phyloP scores from a whole-genome alignment of 1,140 invertebrate species.

The Microplitis demolitor region DNA sequence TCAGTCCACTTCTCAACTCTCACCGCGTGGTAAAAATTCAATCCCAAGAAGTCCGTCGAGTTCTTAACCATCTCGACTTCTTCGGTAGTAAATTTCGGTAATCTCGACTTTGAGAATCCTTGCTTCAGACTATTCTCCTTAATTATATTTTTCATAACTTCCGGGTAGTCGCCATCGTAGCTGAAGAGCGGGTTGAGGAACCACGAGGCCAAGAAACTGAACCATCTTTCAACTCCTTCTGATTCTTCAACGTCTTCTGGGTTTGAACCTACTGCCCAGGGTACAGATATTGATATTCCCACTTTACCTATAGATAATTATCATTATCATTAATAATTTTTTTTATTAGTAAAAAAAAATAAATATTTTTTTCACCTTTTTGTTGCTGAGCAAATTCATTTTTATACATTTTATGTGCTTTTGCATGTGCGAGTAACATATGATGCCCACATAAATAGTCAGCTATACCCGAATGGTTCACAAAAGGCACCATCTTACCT shows the following conservation, averaged over 20 bases:
- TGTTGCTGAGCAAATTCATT: conserved; percentile 48
- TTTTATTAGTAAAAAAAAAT: background rate
- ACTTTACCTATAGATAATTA: conserved; percentile 61
- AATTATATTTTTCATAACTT: conserved; percentile 58
- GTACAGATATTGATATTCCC: conserved; percentile 67
- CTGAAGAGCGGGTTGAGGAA: conserved; percentile 61
- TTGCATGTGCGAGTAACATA: conserved; percentile 54
- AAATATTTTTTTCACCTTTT: conserved; percentile 40
- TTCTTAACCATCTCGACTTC: conserved; percentile 57
- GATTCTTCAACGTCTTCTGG: conserved; percentile 52
- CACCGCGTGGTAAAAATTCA: conserved; percentile 53
- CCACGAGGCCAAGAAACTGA: conserved; percentile 65
- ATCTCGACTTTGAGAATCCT: conserved; percentile 56
- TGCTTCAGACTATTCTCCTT: conserved; percentile 53
- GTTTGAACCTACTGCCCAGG: conserved; percentile 66
- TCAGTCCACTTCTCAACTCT: background rate
- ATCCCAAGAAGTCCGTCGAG: conserved; percentile 54
- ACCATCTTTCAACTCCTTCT: conserved; percentile 61
- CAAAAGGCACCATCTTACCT: conserved; percentile 41
- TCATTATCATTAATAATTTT: conserved; percentile 22
- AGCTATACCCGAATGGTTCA: conserved; percentile 36
- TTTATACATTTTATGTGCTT: conserved; percentile 55
- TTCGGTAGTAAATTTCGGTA: conserved; percentile 60
- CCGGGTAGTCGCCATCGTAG: conserved; percentile 63
- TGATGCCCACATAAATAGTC: conserved; percentile 56